Percentiles rank a stretch among this genome's conserved stretches.
phyloP scores from a whole-genome alignment of 2,888 invertebrate species.

The Drosophila basisetae region DNA sequence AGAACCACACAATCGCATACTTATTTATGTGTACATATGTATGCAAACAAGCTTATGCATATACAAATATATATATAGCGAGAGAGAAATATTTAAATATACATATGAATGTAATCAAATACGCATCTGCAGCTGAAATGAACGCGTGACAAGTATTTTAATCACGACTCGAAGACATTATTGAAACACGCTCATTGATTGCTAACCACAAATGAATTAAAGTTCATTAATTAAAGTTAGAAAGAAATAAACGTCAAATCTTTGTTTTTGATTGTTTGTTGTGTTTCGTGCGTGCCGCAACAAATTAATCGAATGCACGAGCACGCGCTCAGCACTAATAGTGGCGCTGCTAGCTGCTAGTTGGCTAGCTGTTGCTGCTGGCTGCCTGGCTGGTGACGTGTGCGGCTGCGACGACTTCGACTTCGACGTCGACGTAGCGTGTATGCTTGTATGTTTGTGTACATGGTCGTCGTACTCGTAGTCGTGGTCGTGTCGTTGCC shows the following conservation, averaged over 20 bases:
- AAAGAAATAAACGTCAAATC: neutral
- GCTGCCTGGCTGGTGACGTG: constrained; percentile 57
- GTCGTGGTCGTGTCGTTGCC: constrained; percentile 56
- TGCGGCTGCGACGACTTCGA: constrained; percentile 51
- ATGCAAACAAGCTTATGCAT: neutral
- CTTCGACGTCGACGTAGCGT: constrained; percentile 42
- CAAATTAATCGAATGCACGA: constrained; percentile 23
- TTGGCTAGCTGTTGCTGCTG: constrained; percentile 11
- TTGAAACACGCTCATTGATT: neutral
- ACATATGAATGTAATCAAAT: neutral
- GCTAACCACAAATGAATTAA: neutral
- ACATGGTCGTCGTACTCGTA: constrained; percentile 40
- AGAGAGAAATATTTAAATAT: constrained; percentile 3
- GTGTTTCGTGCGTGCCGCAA: constrained; percentile 13
- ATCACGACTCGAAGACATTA: constrained; percentile 3
- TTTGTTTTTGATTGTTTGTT: neutral
- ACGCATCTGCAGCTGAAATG: constrained; percentile 20
- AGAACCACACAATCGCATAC: constrained; percentile 26
- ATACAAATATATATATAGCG: neutral
- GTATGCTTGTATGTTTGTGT: constrained; percentile 7
- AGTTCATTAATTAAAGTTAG: neutral
- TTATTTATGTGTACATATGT: neutral
- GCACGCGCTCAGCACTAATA: constrained; percentile 42
- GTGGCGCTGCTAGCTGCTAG: constrained; percentile 5
- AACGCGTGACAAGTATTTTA: constrained; percentile 15